phyloP scores from a whole-genome alignment of 2,888 invertebrate species.

The Drosophila crucigera region DNA sequence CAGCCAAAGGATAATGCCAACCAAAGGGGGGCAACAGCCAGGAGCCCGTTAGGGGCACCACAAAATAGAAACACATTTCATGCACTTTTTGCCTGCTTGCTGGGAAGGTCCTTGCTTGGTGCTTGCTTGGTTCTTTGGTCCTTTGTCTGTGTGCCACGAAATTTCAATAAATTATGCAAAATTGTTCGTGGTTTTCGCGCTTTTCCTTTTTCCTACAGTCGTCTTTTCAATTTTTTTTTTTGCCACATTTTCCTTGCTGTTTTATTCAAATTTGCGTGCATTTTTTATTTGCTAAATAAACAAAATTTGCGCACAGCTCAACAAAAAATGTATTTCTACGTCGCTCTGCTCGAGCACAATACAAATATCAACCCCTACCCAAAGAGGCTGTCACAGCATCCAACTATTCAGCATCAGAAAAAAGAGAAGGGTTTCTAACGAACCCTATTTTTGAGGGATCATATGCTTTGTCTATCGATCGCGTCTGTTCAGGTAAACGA shows the following conservation, averaged over 20 bases:
- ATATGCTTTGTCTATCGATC: constrained; percentile 72
- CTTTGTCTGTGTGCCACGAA: constrained; percentile 75
- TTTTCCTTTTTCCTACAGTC: constrained; percentile 49
- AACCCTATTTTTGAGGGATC: constrained; percentile 41
- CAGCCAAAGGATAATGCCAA: constrained; percentile 72
- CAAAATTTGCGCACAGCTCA: constrained; percentile 56
- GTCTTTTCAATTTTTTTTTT: constrained; percentile 25
- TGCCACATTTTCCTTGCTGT: constrained; percentile 65
- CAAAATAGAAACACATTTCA: constrained; percentile 81
- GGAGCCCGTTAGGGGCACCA: constrained; percentile 28
- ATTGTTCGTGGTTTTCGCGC: constrained; percentile 79
- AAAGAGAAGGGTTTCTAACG: constrained; percentile 5
- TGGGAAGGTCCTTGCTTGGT: constrained; percentile 20
- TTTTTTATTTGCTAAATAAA: constrained; percentile 76
- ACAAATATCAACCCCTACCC: constrained; percentile 47
- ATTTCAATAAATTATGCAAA: constrained; percentile 81
- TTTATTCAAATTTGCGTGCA: constrained; percentile 79
- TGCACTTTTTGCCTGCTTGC: constrained; percentile 52
- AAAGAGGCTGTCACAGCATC: constrained; percentile 24
- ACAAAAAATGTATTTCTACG: constrained; percentile 38
- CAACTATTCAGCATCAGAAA: constrained; percentile 9
- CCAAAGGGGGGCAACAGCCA: constrained; percentile 12
- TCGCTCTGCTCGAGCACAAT: constrained; percentile 10
- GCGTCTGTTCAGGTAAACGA: constrained; percentile 66
- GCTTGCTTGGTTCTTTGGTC: constrained; percentile 14